Conservation (phyloP, 2,113 vertebrate species). For the Heliornis fulica region DNA sequence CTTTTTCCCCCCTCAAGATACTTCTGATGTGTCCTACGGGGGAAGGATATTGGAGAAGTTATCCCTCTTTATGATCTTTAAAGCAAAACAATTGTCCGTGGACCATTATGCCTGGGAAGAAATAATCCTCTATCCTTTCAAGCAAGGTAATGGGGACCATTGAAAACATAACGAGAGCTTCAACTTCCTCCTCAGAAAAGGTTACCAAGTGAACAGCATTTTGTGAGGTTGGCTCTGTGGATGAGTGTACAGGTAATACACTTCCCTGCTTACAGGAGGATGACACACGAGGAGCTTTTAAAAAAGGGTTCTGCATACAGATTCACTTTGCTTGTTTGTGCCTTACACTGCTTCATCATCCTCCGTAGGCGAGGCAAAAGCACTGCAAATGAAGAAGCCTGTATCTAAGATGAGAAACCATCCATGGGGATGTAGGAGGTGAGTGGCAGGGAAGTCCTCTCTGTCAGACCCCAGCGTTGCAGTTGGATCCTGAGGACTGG, state of each 20-base stretch:
- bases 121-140: neutral
- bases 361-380: neutral
- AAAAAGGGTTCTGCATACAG: neutral
- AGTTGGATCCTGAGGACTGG: neutral
- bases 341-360: neutral
- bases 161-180: neutral
- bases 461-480: fast-evolving
- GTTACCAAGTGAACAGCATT: neutral
- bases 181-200: neutral
- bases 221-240: neutral
- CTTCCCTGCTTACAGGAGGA: neutral
- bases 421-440: neutral
- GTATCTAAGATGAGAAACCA: neutral
- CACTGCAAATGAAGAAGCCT: neutral
- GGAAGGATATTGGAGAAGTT: neutral
- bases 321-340: neutral
- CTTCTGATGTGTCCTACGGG: neutral
- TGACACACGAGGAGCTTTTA: neutral
- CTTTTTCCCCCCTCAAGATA: neutral
- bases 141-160: neutral
- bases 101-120: neutral
- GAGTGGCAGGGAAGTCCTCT: neutral
- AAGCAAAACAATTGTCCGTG: neutral
- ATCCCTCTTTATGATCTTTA: neutral
- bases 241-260: neutral